Evolutionary conservation across 2,113 vertebrate species (phyloP).

Genomic region (Mystacornis crossleyi): DNA sequence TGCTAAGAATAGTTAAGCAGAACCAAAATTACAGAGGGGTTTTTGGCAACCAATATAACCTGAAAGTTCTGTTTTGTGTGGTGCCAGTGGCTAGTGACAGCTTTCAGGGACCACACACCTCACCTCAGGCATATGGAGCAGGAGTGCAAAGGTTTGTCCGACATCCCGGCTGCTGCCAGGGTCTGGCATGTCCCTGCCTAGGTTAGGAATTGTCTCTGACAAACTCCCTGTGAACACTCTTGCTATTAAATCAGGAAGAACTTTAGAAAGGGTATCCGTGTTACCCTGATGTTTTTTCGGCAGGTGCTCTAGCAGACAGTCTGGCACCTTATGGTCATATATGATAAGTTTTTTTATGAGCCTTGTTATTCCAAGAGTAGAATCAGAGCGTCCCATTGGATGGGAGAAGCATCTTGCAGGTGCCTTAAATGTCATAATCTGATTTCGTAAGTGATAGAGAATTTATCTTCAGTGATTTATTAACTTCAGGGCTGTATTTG

Average conservation of each 20-base stretch:
- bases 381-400: not conserved
- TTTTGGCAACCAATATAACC: not conserved
- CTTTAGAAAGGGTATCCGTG: not conserved
- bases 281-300: not conserved
- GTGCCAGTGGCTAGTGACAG: not conserved
- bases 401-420: not conserved
- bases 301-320: not conserved
- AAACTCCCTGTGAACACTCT: not conserved
- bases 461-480: not conserved
- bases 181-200: not conserved
- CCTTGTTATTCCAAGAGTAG: not conserved
- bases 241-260: not conserved
- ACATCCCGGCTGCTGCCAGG: not conserved
- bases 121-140: not conserved
- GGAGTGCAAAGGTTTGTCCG: not conserved
- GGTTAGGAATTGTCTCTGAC: not conserved
- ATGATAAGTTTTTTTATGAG: not conserved
- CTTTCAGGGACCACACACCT: not conserved
- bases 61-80: not conserved
- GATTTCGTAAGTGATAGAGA: not conserved
- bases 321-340: accelerated
- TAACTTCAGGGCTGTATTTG: not conserved
- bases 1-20: not conserved
- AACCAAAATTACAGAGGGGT: not conserved
- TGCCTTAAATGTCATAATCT: not conserved